Evolutionary conservation across 2,888 invertebrate genomes (phyloP).

Genomic region (Agrypnus murinus): DNA sequence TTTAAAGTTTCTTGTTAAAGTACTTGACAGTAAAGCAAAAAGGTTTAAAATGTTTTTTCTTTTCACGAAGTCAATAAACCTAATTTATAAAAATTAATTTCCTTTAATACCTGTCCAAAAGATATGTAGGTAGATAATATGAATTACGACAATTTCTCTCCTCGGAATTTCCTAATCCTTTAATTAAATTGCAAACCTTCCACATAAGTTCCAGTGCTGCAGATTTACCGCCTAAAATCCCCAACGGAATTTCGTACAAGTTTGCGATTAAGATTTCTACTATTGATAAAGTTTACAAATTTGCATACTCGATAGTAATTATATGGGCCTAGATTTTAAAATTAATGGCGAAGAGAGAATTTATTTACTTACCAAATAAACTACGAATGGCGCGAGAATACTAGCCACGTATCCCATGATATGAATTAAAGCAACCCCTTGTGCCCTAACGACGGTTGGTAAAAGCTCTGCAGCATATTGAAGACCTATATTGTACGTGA

Average conservation of each 20-base stretch:
- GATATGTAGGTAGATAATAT: too few relatives aligned
- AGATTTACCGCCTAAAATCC: constrained; percentile 6
- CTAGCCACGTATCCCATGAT: constrained; percentile 92
- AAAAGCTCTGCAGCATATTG: constrained; percentile 92
- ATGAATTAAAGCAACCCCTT: constrained; percentile 89
- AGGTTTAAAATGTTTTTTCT: too few relatives aligned
- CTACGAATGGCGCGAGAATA: constrained; percentile 88
- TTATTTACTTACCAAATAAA: constrained; percentile 81
- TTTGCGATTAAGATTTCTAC: constrained; percentile 10
- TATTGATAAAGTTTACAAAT: constrained; percentile 2
- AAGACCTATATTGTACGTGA: constrained; percentile 91
- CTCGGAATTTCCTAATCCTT: constrained; percentile 10
- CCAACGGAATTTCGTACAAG: constrained; percentile 13
- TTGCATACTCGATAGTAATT: too few relatives aligned
- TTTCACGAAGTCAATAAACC: too few relatives aligned
- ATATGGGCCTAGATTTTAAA: too few relatives aligned
- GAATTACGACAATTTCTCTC: constrained; percentile 10
- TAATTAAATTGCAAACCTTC: constrained; percentile 17
- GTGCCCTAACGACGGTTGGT: constrained; percentile 90
- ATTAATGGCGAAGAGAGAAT: too few relatives aligned
- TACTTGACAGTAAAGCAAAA: too few relatives aligned
- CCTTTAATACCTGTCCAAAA: not conserved
- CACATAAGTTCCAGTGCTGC: not conserved
- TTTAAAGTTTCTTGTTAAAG: too few relatives aligned
- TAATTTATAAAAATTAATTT: too few relatives aligned